Evolutionary conservation across 2,113 vertebrate genomes (phyloP), one percentile per base, ranked within the genome.

Genomic region (Monarcha castaneiventris): DNA sequence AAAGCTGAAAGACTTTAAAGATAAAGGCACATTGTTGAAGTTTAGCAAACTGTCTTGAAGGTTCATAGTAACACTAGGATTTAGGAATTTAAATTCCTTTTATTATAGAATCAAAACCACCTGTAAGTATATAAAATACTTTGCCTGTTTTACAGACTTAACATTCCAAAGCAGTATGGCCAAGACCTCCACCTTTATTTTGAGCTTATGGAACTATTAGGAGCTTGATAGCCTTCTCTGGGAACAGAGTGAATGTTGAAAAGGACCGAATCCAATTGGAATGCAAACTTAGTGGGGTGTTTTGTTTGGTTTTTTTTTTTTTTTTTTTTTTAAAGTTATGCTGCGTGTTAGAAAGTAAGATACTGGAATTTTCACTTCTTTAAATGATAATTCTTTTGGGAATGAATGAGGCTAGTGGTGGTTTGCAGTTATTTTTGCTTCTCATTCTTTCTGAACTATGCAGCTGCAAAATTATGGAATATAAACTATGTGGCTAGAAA

Each of bases 41-140:
- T 82, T 87, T 78, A 77, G 49, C 92, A 90, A 84, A 78, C 67
- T 85, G 32, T 84, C 67, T 87, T 79, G 67, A 90, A 90, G 51
- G 32, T 87, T 93, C 69, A 64, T 87, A 96, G 69, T 91, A 89
- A 92, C 76, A 82, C 43, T 9, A 93, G 86, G 75, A 93, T 90
- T 96, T 93, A 94, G 87, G 92, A 93, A 77, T 96, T 97, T 77
- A 89, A 91, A 91, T 96, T 94, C 67, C 82, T 94, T 93, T 96
- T 94, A 74, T 91, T 95, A 55, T 37, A 84, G 54, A 93, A 95
- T 94, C 72, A 87, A 91, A 92, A 52, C 91, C 75, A 96, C 52
- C 43, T 23, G 30, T 73, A 69, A 94, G 75, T n/a, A 43, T 95
- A 79, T 94, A 62, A 97, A 94, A 87, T 92, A 46, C n/a, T 94